These are phyloP conservation scores for Himantopus leucocephalus DNA, from an alignment of 2,113 vertebrate species.

Conservation along the genomic window DNA sequence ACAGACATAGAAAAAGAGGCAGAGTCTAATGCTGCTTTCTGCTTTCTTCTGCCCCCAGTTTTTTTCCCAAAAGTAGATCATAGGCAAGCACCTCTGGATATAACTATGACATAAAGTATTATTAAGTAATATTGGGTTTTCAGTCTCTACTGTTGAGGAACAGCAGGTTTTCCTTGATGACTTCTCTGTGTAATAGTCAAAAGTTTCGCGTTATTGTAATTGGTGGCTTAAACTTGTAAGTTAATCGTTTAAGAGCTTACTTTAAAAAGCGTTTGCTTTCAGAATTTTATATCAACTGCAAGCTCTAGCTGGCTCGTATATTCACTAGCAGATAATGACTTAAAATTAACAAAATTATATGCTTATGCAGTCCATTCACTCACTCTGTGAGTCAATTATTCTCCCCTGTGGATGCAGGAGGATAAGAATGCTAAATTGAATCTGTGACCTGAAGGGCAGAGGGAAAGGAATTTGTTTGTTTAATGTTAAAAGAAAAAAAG, in stretches of 20 bases:
- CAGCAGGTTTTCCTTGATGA: not conserved
- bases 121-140: not conserved
- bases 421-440: not conserved
- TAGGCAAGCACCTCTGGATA: not conserved
- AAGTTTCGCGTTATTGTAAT: not conserved
- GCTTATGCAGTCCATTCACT: not conserved
- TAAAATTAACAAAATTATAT: not conserved
- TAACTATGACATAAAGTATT: not conserved
- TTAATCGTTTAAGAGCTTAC: not conserved
- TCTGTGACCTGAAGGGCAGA: not conserved
- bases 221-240: not conserved
- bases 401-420: not conserved
- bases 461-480: not conserved
- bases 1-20: accelerated
- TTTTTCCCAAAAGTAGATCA: not conserved
- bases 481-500: not conserved
- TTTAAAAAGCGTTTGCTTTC: not conserved
- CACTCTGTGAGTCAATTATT: not conserved
- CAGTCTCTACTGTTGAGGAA: not conserved
- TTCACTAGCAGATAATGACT: not conserved
- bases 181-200: not conserved
- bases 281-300: not conserved
- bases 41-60: not conserved
- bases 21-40: not conserved
- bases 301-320: not conserved